A percentile compares a stretch with the other conserved stretches of the same genome.
Conservation (phyloP, 2,113 vertebrate species). For the Hylia prasina region DNA sequence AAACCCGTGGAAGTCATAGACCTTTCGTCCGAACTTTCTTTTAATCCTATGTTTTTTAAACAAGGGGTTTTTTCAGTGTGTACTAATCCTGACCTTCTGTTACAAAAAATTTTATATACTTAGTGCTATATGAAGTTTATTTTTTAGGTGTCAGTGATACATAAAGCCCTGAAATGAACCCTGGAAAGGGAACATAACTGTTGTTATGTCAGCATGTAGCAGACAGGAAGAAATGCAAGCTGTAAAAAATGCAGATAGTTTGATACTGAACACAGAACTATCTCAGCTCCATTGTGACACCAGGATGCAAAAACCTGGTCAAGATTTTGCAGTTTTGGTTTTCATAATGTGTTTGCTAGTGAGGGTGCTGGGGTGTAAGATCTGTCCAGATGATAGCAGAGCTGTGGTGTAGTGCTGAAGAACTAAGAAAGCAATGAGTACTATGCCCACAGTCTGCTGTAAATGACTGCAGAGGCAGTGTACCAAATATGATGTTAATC, state of each 20-base stretch:
- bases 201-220: background rate
- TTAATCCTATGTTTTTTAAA: background rate
- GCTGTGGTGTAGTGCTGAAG: background rate
- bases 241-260: background rate
- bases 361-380: background rate
- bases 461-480: rapidly evolving
- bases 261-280: background rate
- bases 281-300: background rate
- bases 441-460: background rate
- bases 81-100: background rate
- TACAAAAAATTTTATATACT: background rate
- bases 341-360: background rate
- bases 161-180: background rate
- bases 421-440: background rate
- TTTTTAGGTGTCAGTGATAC: background rate
- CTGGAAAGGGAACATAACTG: background rate
- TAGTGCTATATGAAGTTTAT: background rate
- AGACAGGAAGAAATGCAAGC: background rate
- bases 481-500: background rate
- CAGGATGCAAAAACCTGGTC: background rate
- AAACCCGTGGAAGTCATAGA: background rate
- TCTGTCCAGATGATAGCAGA: background rate
- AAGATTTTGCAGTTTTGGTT: background rate
- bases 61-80: background rate
- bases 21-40: background rate